These are phyloP conservation scores for Fistularia tabacaria DNA, from an alignment of 2,797 vertebrate genomes.

Conservation along the genomic window DNA sequence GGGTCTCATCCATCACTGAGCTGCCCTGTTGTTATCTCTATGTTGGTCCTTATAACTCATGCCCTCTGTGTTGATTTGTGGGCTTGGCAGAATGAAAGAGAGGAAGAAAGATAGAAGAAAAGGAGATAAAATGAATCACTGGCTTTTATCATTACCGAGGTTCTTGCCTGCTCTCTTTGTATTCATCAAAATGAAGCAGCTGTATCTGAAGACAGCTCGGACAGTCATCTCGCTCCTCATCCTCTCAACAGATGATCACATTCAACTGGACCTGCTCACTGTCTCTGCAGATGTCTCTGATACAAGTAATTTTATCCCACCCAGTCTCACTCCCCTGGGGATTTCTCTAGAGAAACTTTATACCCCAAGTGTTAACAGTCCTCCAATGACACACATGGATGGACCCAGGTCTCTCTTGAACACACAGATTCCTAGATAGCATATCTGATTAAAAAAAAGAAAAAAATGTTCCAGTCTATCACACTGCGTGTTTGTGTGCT, in stretches of 20 bases:
- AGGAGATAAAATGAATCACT: conserved; percentile 2
- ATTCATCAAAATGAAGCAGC: conserved; percentile 41
- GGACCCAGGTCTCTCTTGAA: conserved; percentile 27
- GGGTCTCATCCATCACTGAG: conserved; percentile 35
- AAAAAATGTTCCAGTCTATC: conserved; percentile 3
- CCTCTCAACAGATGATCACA: conserved; percentile 18
- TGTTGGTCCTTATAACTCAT: conserved; percentile 11
- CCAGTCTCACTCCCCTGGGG: conserved; percentile 8
- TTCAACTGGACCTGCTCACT: too few species aligned
- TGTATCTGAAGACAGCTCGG: conserved; percentile 26
- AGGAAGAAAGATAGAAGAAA: conserved; percentile 1
- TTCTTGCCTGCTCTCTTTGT: conserved; percentile 21
- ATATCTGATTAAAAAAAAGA: conserved; percentile 19
- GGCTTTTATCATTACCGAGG: conserved; percentile 8
- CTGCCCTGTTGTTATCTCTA: conserved; percentile 15
- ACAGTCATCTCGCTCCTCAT: conserved; percentile 24
- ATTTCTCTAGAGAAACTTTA: conserved; percentile 15
- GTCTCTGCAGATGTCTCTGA: conserved; percentile 19
- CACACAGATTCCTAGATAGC: conserved; percentile 15
- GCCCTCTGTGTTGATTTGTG: neutral
- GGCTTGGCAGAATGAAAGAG: conserved; percentile 13
- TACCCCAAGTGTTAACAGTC: conserved; percentile 15
- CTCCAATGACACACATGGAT: conserved; percentile 33
- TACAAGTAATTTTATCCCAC: conserved; percentile 14
- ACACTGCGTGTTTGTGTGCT: conserved; percentile 9